Evolutionary conservation across 1,140 invertebrate genomes (phyloP).

Genomic region (Laodelphax striatellus): DNA sequence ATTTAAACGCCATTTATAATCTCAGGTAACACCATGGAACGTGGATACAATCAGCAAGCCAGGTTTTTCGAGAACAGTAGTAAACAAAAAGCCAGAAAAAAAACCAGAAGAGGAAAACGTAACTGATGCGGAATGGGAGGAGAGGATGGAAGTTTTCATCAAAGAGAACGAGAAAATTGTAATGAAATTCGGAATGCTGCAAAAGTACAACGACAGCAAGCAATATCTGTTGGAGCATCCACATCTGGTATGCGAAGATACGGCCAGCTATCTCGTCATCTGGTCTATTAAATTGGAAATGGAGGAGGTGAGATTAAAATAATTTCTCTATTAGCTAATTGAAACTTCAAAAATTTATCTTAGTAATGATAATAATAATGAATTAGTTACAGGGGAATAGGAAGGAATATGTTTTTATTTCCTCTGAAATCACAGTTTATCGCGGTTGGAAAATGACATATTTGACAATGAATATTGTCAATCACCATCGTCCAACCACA

Average conservation of each 20-base stretch:
- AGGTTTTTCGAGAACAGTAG: conserved; percentile 94
- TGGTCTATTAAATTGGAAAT: conserved; percentile 99
- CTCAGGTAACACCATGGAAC: conserved; percentile 82
- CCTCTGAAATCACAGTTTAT: too few species aligned
- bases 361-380: too few species aligned
- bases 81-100: conserved; percentile 57
- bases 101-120: conserved; percentile 57
- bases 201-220: conserved; percentile 87
- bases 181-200: conserved; percentile 88
- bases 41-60: conserved; percentile 97
- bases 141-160: conserved; percentile 75
- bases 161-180: conserved; percentile 85
- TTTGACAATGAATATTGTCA: too few species aligned
- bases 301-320: conserved; percentile 65
- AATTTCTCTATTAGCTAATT: too few species aligned
- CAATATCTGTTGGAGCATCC: conserved; percentile 65
- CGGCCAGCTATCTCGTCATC: conserved; percentile 94
- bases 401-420: too few species aligned
- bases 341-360: too few species aligned
- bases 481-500: too few species aligned
- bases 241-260: conserved; percentile 81
- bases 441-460: too few species aligned
- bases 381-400: too few species aligned
- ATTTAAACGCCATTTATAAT: too few species aligned
- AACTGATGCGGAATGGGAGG: conserved; percentile 80